A percentile compares a stretch with the other conserved stretches of the same genome.
Conservation (phyloP, 1,140 invertebrate genomes). For the Zaprionus lachaisei region DNA sequence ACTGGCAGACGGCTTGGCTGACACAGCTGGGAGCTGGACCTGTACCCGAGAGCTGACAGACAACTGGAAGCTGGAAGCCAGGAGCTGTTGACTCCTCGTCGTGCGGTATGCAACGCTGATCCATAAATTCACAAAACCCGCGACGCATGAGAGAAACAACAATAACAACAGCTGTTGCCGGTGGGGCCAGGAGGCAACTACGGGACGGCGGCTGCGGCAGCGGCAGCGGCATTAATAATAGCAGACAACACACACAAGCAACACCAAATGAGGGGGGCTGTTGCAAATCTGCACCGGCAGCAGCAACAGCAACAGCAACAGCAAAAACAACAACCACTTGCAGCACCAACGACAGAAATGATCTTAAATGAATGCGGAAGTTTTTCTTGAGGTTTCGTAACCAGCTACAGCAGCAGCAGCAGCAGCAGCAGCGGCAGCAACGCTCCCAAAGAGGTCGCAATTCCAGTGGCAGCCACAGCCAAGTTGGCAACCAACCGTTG, state of each 20-base stretch:
- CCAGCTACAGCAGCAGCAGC: slow-evolving; percentile 59
- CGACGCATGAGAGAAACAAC: slow-evolving; percentile 30
- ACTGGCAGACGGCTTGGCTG: slow-evolving; percentile 52
- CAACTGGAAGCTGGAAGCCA: slow-evolving; percentile 7
- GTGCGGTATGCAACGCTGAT: slow-evolving; percentile 65
- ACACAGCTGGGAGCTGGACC: slow-evolving; percentile 24
- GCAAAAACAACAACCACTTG: slow-evolving; percentile 67
- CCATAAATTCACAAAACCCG: slow-evolving; percentile 71
- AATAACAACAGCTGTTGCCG: slow-evolving; percentile 25
- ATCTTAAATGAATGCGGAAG: slow-evolving; percentile 85
- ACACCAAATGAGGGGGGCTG: slow-evolving; percentile 77
- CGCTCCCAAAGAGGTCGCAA: slow-evolving; percentile 79
- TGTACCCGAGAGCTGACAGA: background rate
- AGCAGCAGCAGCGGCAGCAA: slow-evolving; percentile 26
- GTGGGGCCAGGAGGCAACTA: slow-evolving; percentile 24
- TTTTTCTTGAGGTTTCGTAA: slow-evolving; percentile 84
- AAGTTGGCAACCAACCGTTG: slow-evolving; percentile 67
- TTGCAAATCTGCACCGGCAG: slow-evolving; percentile 70
- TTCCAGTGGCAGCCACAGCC: slow-evolving; percentile 71
- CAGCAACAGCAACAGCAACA: slow-evolving; percentile 53
- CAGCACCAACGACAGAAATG: slow-evolving; percentile 82
- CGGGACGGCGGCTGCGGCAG: slow-evolving; percentile 36
- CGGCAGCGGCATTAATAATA: slow-evolving; percentile 74
- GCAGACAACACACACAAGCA: slow-evolving; percentile 65
- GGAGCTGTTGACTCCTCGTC: slow-evolving; percentile 42